A percentile compares a stretch with the other conserved stretches of the same genome.
phyloP scores from a whole-genome alignment of 2,113 vertebrate genomes.

The Paracanthobrama guichenoti region DNA sequence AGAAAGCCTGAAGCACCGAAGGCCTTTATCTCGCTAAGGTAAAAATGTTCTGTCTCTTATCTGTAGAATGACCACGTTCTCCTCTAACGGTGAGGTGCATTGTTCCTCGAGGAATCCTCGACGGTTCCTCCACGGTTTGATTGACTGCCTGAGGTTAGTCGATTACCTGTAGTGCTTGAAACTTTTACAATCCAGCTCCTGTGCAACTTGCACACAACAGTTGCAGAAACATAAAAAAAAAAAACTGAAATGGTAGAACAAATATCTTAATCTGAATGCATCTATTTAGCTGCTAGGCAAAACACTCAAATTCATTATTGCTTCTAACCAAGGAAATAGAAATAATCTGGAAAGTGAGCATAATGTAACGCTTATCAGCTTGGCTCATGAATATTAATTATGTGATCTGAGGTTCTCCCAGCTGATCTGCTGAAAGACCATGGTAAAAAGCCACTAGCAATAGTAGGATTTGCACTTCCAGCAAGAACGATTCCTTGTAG shows the following conservation, averaged over 20 bases:
- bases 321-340: conserved; percentile 2
- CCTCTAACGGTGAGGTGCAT: not conserved
- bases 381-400: conserved; percentile 23
- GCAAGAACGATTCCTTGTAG: not conserved
- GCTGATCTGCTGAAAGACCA: not conserved
- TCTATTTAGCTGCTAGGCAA: conserved; percentile 2
- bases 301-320: not conserved
- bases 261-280: not conserved
- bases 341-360: not conserved
- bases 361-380: not conserved
- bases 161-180: not conserved
- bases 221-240: not conserved
- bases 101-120: conserved; percentile 27
- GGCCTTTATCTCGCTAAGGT: conserved; percentile 28
- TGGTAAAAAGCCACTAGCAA: not conserved
- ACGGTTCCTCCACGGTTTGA: conserved; percentile 2
- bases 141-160: conserved; percentile 12
- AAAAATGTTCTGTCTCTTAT: conserved; percentile 34
- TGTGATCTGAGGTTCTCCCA: not conserved
- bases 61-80: conserved; percentile 27
- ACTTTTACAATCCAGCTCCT: not conserved
- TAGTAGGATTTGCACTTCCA: not conserved
- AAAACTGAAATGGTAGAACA: not conserved
- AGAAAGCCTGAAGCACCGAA: conserved; percentile 17
- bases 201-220: not conserved